phyloP scores from a whole-genome alignment of 2,888 invertebrate species.

The Palloptera scutellata region DNA sequence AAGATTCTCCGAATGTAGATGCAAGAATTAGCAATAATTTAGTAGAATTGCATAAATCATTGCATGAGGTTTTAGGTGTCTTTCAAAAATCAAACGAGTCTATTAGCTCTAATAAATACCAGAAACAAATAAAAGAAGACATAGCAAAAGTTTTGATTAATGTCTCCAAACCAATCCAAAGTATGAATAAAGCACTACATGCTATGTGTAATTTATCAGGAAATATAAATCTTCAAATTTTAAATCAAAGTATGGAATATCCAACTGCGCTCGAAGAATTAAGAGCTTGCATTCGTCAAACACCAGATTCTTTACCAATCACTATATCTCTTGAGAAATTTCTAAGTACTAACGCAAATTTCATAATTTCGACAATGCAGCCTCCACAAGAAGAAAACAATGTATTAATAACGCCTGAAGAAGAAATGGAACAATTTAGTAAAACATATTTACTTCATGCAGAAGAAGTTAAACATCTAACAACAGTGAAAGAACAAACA shows the following conservation, averaged over 20 bases:
- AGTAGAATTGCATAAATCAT: conserved; percentile 19
- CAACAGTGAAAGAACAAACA: background rate
- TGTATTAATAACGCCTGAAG: conserved; percentile 33
- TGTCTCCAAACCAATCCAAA: conserved; percentile 22
- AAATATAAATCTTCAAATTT: conserved; percentile 48
- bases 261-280: conserved; percentile 34
- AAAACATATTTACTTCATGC: background rate
- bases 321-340: conserved; percentile 44
- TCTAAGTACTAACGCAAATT: conserved; percentile 57
- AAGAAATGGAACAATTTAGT: background rate
- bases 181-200: conserved; percentile 21
- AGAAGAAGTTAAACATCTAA: background rate
- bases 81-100: conserved; percentile 26
- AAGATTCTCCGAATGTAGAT: conserved; percentile 24
- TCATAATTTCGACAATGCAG: conserved; percentile 38
- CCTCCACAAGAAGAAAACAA: conserved; percentile 10
- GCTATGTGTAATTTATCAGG: conserved; percentile 33
- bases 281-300: conserved; percentile 32
- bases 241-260: conserved; percentile 6
- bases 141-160: conserved; percentile 28
- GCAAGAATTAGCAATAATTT: conserved; percentile 23
- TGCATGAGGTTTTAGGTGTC: conserved; percentile 16
- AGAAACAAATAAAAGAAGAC: conserved; percentile 21
- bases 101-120: background rate
- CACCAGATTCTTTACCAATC: conserved; percentile 33